Evolutionary conservation across 2,797 vertebrate genomes (phyloP).

Genomic region (Knipowitschia caucasica): DNA sequence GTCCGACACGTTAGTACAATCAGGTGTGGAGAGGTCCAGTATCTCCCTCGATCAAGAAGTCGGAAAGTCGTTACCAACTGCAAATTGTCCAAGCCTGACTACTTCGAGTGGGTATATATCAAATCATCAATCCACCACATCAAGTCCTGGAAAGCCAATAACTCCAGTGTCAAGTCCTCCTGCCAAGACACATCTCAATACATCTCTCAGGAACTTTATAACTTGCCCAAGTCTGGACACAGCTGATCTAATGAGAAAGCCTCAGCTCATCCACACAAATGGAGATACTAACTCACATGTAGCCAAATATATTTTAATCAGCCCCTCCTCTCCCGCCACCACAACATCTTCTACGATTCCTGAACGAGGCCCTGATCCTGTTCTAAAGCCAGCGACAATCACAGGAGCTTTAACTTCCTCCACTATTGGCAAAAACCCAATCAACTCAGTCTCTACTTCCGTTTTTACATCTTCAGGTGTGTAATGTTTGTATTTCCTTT

Average conservation of each 20-base stretch:
- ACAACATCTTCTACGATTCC: conserved; percentile 59
- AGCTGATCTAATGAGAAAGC: conserved; percentile 53
- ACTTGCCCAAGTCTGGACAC: conserved; percentile 46
- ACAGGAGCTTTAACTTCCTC: conserved; percentile 67
- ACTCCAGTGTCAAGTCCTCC: conserved; percentile 57
- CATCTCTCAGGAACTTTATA: conserved; percentile 37
- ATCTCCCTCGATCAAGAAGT: conserved; percentile 47
- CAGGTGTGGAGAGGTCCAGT: conserved; percentile 61
- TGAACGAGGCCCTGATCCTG: conserved; percentile 61
- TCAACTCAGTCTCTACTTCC: conserved; percentile 62
- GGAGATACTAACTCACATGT: conserved; percentile 70
- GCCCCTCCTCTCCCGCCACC: conserved; percentile 67
- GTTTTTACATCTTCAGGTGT: conserved; percentile 70
- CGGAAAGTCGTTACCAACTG: conserved; percentile 55
- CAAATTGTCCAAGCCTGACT: conserved; percentile 57
- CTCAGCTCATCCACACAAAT: conserved; percentile 50
- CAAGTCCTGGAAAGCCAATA: conserved; percentile 42
- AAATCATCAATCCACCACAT: too few relatives aligned
- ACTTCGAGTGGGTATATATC: conserved; percentile 24
- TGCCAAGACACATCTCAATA: conserved; percentile 55
- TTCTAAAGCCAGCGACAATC: conserved; percentile 57
- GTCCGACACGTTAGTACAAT: conserved; percentile 42
- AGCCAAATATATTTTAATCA: conserved; percentile 83
- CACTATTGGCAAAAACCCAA: conserved; percentile 76
- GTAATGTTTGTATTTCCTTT: conserved; percentile 21